These are phyloP conservation scores for Acanthococcus lagerstroemiae DNA, from an alignment of 2,888 invertebrate species.

Conservation along the genomic window DNA sequence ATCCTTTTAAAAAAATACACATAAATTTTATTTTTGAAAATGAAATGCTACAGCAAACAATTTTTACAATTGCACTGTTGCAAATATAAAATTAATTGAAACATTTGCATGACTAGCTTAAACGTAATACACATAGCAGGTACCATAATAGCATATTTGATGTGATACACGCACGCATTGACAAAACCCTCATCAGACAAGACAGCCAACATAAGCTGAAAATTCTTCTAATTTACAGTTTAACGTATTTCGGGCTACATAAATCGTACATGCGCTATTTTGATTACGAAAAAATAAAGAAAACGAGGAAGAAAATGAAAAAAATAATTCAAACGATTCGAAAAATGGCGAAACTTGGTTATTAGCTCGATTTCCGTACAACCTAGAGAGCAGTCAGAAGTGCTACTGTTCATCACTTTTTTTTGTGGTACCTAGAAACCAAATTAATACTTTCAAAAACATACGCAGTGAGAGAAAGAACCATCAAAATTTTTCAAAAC, in stretches of 20 bases:
- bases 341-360: no score
- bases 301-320: no score
- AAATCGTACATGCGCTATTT: no score
- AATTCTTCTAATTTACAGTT: background rate
- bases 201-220: background rate
- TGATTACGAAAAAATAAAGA: no score
- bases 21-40: no score
- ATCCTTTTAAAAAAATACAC: no score
- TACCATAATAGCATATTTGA: conserved; percentile 20
- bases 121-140: conserved; percentile 20
- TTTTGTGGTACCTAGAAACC: background rate
- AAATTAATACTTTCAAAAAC: background rate
- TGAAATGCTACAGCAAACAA: conserved; percentile 21
- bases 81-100: conserved; percentile 17
- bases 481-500: background rate
- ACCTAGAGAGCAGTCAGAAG: no score
- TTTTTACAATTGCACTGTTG: conserved; percentile 5
- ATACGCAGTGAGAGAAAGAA: background rate
- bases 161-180: conserved; percentile 4
- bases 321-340: no score
- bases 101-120: conserved; percentile 22
- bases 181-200: background rate
- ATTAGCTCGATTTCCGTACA: no score
- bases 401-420: conserved; percentile 3
- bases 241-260: background rate